phyloP scores from a whole-genome alignment of 2,888 invertebrate genomes.

The Trichacis sp. region DNA sequence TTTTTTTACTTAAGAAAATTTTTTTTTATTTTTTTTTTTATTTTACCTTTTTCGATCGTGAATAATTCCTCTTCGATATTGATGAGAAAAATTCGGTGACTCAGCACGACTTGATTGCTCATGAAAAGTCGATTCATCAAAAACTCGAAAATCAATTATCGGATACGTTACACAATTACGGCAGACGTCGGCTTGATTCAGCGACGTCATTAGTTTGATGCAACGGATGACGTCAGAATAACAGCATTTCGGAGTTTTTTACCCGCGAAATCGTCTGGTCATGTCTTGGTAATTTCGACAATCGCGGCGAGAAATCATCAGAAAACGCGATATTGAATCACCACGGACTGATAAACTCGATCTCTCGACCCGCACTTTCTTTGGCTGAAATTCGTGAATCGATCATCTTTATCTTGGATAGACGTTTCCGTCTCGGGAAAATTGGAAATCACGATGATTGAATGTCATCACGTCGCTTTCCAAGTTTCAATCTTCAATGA shows the following conservation, averaged over 20 bases:
- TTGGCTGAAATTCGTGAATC: constrained; percentile 32
- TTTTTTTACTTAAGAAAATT: too few species aligned
- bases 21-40: too few species aligned
- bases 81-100: not conserved
- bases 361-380: constrained; percentile 39
- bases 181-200: not conserved
- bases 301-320: constrained; percentile 28
- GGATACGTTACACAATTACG: not conserved
- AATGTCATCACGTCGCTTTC: too few species aligned
- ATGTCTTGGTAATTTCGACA: constrained; percentile 26
- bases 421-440: not conserved
- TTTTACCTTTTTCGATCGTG: too few species aligned
- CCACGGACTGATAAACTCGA: constrained; percentile 32
- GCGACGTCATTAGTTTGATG: not conserved
- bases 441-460: not conserved
- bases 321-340: constrained; percentile 36
- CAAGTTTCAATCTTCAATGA: too few species aligned
- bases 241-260: constrained; percentile 24
- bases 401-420: not conserved
- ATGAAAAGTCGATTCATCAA: not conserved
- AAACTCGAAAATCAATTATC: not conserved
- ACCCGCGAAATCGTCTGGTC: constrained; percentile 29
- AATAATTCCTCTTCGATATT: not conserved
- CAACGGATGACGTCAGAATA: not conserved
- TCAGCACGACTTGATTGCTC: not conserved